Base-by-base conservation (phyloP, 2,888 invertebrate species). In the Drosophila anomalata region DNA sequence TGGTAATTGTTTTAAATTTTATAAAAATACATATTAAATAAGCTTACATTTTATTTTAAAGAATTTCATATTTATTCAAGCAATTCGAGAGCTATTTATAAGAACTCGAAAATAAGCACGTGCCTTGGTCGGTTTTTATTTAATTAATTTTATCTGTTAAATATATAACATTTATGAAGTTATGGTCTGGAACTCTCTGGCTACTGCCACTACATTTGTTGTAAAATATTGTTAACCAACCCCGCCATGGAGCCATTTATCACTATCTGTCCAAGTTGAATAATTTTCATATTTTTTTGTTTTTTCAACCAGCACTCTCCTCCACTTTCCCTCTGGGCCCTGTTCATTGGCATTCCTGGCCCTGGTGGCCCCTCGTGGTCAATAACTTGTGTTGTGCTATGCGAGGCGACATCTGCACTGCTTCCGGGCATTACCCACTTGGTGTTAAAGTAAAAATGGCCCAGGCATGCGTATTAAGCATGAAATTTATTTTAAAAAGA, bases 391-490 rank as follows among this genome's bases (percentile, higher is more conserved):
- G 41, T 52, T 47, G 48, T 4, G 33, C 69, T 60, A 61, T 55
- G 59, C 75, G 66, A 48, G 68, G 76, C 85, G 81, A 82, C 82
- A 82, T 85, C 74, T 82, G 82, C 63, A 60, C 79, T 83, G 83
- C 85, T 83, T 83, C 83, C 83, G 83, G 83, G 78, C 86, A 85
- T 85, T 82, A 77, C 42, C 65, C 74, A 73, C 71, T 82, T 77
- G 82, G 82, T 82, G 86, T 85, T 83, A 83, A 83, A 83, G 76
- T 83, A 85, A 83, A 82, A 85, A 85, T 78, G 73, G 75, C 69
- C 75, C 74, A 77, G 80, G 77, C 86, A 85, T 85, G 82, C 84
- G 87, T 80, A 88, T 88, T 88, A 88, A 85, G 87, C 85, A 83
- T 87, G 77, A 81, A 88, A 88, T 88, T 88, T 87, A 87, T 87